phyloP scores from a whole-genome alignment of 1,140 invertebrate species.

The Papilio machaon region DNA sequence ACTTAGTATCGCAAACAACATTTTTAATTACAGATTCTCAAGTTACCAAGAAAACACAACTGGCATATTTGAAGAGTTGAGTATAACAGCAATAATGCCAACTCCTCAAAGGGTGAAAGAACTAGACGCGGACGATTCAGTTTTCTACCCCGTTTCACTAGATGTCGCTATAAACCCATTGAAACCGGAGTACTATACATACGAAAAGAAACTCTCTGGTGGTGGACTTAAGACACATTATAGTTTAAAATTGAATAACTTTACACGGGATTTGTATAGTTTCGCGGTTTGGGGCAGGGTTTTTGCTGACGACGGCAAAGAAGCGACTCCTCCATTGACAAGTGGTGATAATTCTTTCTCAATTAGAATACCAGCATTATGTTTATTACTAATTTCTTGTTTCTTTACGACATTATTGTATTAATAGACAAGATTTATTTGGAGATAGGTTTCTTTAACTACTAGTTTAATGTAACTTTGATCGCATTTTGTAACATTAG shows the following conservation, averaged over 20 bases:
- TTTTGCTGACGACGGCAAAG: slow-evolving; percentile 59
- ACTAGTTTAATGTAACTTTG: too few species aligned
- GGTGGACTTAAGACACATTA: slow-evolving; percentile 41
- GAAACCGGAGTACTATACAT: slow-evolving; percentile 54
- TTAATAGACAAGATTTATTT: neutral
- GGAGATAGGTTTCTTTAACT: too few species aligned
- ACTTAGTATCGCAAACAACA: neutral
- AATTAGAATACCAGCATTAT: neutral
- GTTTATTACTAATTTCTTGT: neutral
- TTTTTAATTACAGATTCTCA: slow-evolving; percentile 62
- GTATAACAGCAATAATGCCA: slow-evolving; percentile 58
- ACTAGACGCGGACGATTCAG: slow-evolving; percentile 53
- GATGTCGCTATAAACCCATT: slow-evolving; percentile 69
- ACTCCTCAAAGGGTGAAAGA: slow-evolving; percentile 49
- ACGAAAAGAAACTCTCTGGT: slow-evolving; percentile 36
- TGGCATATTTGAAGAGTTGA: slow-evolving; percentile 62
- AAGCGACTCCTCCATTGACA: slow-evolving; percentile 45
- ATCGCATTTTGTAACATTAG: too few species aligned
- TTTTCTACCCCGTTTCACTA: slow-evolving; percentile 66
- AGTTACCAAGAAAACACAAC: slow-evolving; percentile 56
- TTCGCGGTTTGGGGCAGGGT: slow-evolving; percentile 71
- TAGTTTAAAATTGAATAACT: slow-evolving; percentile 48
- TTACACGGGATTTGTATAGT: slow-evolving; percentile 54
- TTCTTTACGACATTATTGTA: neutral
- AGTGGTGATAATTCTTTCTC: neutral